A percentile compares a stretch with the other conserved stretches of the same genome.
These are phyloP conservation scores for Sebastes alutus DNA, from an alignment of 2,797 vertebrate species.

Conservation along the genomic window DNA sequence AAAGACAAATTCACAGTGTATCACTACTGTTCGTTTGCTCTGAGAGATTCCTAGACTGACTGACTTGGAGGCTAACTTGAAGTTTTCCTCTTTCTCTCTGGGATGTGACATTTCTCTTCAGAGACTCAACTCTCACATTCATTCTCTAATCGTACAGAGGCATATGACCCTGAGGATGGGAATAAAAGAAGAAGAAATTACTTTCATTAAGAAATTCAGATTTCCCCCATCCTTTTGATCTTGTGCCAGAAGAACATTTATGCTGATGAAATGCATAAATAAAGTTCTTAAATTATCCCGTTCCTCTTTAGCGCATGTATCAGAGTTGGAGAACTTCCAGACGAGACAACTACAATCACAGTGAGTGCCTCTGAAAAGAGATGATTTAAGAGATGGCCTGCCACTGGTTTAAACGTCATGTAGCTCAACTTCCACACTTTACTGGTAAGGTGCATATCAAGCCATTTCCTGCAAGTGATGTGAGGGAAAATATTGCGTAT, in stretches of 20 bases:
- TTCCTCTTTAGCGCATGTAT: constrained; percentile 78
- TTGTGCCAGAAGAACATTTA: constrained; percentile 87
- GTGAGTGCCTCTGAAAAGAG: constrained; percentile 79
- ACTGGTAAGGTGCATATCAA: constrained; percentile 48
- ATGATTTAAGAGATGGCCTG: constrained; percentile 78
- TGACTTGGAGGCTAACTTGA: constrained; percentile 68
- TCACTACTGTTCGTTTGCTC: constrained; percentile 40
- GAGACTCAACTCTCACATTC: constrained; percentile 78
- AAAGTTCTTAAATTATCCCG: constrained; percentile 85
- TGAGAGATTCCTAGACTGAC: constrained; percentile 81
- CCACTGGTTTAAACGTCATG: constrained; percentile 55
- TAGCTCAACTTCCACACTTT: constrained; percentile 46
- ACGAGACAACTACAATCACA: constrained; percentile 83
- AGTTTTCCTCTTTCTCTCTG: constrained; percentile 61
- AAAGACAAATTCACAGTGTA: constrained; percentile 28
- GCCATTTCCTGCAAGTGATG: constrained; percentile 52
- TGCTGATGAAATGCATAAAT: constrained; percentile 89
- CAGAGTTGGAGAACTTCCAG: constrained; percentile 85
- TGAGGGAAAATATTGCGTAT: constrained; percentile 13
- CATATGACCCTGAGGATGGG: constrained; percentile 85
- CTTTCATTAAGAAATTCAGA: constrained; percentile 90
- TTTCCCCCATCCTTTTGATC: constrained; percentile 85
- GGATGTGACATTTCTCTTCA: constrained; percentile 70
- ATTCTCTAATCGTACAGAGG: constrained; percentile 82
- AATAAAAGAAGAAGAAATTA: constrained; percentile 87